A percentile compares a stretch with the other conserved stretches of the same genome.
Evolutionary conservation across 2,888 invertebrate genomes (phyloP).

Genomic region (Parnassius apollo): DNA sequence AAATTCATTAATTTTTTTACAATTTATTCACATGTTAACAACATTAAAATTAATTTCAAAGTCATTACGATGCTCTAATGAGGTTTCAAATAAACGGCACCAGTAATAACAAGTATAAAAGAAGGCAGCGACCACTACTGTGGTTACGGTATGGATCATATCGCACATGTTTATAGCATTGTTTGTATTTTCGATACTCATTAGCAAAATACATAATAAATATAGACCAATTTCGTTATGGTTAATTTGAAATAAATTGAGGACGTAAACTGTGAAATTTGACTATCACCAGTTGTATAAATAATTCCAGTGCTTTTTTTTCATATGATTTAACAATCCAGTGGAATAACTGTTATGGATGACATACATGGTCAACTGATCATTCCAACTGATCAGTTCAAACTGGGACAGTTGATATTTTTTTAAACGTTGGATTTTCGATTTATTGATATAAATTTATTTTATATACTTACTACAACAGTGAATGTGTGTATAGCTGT

Average conservation of each 20-base stretch:
- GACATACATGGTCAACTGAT: too few relatives aligned
- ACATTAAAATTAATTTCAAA: slow-evolving; percentile 3
- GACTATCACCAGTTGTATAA: not conserved
- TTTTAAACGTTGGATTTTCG: too few relatives aligned
- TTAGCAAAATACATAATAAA: slow-evolving; percentile 19
- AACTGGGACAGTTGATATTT: too few relatives aligned
- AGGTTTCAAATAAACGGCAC: slow-evolving; percentile 20
- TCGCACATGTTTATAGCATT: slow-evolving; percentile 4
- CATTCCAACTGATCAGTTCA: too few relatives aligned
- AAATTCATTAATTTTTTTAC: too few relatives aligned
- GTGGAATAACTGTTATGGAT: too few relatives aligned
- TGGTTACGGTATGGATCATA: slow-evolving; percentile 9
- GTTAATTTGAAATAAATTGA: slow-evolving; percentile 12
- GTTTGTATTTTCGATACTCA: slow-evolving; percentile 20
- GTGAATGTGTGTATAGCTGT: too few relatives aligned
- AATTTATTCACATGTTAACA: too few relatives aligned
- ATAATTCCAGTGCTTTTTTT: not conserved
- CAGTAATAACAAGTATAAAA: slow-evolving; percentile 17
- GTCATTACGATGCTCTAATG: slow-evolving; percentile 18
- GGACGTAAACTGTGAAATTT: not conserved
- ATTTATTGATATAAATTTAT: too few relatives aligned
- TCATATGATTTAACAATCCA: too few relatives aligned
- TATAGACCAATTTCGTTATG: slow-evolving; percentile 6
- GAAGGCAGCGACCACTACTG: slow-evolving; percentile 17
- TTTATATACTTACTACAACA: too few relatives aligned